These are phyloP conservation scores for Acronicta aceris DNA, from an alignment of 2,888 invertebrate species.

Conservation along the genomic window DNA sequence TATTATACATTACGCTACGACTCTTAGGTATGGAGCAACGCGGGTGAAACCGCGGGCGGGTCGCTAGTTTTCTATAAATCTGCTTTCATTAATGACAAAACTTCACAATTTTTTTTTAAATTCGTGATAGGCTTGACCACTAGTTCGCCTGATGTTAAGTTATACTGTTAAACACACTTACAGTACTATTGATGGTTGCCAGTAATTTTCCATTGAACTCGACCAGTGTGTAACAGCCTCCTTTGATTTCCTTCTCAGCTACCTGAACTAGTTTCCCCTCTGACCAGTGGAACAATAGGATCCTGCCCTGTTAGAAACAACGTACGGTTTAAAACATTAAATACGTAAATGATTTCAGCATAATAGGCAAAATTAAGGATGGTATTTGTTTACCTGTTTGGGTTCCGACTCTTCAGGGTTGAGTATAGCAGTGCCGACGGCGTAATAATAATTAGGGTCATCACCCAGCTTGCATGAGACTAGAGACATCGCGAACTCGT, in stretches of 20 bases:
- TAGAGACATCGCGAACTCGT: conserved; percentile 97
- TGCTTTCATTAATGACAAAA: no score
- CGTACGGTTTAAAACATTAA: background rate
- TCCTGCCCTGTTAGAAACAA: conserved; percentile 90
- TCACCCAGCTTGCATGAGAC: conserved; percentile 97
- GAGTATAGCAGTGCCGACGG: conserved; percentile 98
- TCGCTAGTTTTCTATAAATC: no score
- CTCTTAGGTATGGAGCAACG: no score
- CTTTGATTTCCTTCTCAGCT: conserved; percentile 99
- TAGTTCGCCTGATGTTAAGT: no score
- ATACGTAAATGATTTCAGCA: no score
- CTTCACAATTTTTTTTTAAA: no score
- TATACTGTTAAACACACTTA: no score
- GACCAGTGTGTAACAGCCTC: conserved; percentile 97
- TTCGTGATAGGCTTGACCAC: no score
- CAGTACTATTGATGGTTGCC: conserved; percentile 98
- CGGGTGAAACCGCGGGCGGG: no score
- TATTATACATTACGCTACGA: no score
- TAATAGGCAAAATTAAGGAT: no score
- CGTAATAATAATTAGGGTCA: conserved; percentile 97
- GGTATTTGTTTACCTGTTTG: conserved; percentile 89
- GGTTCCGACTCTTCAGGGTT: conserved; percentile 99
- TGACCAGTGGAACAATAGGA: conserved; percentile 96
- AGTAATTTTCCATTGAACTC: conserved; percentile 99
- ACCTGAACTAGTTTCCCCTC: conserved; percentile 96